Evolutionary conservation across 2,113 vertebrate species (phyloP).

Genomic region (Calyptomena viridis): DNA sequence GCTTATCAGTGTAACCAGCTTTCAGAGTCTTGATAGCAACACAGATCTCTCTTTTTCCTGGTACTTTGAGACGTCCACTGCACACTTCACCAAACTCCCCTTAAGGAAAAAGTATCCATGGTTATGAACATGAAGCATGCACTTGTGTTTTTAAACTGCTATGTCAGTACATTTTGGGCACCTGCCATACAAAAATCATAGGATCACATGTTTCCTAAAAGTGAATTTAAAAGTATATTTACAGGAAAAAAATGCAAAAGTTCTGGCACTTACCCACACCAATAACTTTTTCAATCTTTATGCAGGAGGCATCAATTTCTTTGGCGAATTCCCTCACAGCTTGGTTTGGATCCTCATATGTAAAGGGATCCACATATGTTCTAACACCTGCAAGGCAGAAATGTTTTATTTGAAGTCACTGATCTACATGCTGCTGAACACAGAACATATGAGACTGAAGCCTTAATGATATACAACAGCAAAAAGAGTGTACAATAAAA

Average conservation of each 20-base stretch:
- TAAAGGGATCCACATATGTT: constrained; percentile 97
- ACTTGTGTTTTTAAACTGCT: not conserved
- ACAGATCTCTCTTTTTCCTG: constrained; percentile 95
- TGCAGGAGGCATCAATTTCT: constrained; percentile 97
- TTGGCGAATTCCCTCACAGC: constrained; percentile 97
- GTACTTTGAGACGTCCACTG: constrained; percentile 95
- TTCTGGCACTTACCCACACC: constrained; percentile 88
- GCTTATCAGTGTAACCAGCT: constrained; percentile 96
- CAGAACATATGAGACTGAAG: constrained; percentile 61
- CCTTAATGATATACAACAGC: constrained; percentile 58
- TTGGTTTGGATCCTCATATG: constrained; percentile 98
- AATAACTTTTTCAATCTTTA: constrained; percentile 99
- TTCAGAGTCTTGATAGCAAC: constrained; percentile 98
- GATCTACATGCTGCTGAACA: constrained; percentile 60
- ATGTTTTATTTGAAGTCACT: constrained; percentile 42
- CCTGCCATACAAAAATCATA: not conserved
- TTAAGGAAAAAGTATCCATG: constrained; percentile 45
- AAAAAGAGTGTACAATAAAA: constrained; percentile 35
- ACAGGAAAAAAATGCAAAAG: not conserved
- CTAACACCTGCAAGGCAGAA: constrained; percentile 85
- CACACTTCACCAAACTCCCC: constrained; percentile 97
- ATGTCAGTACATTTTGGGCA: not conserved
- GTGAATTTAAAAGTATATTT: not conserved
- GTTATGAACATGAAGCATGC: not conserved
- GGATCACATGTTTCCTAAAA: not conserved